These are phyloP conservation scores for Ceratina calcarata DNA, from an alignment of 1,140 invertebrate species.

Conservation along the genomic window DNA sequence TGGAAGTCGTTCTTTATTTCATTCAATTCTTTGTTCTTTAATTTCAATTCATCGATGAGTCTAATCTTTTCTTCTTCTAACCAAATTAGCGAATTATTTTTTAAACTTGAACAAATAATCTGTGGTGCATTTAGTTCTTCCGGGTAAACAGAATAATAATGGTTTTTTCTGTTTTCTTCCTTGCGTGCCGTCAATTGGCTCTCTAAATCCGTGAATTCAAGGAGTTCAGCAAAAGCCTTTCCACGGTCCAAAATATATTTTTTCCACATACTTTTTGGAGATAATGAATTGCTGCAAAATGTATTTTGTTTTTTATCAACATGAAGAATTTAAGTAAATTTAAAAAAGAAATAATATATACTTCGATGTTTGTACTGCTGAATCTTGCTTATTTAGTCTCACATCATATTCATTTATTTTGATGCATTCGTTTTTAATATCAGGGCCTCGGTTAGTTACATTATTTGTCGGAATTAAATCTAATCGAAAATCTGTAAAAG, in stretches of 20 bases:
- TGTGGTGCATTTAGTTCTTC: background rate
- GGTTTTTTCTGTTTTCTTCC: conserved; percentile 36
- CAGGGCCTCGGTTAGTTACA: conserved; percentile 7
- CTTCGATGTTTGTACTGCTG: conserved; percentile 30
- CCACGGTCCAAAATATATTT: conserved; percentile 21
- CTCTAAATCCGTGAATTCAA: conserved; percentile 54
- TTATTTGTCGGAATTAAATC: conserved; percentile 49
- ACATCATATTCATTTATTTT: background rate
- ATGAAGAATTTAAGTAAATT: background rate
- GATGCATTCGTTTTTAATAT: conserved; percentile 18
- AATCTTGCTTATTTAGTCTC: conserved; percentile 20
- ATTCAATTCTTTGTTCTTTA: conserved; percentile 66
- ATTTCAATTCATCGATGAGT: conserved; percentile 59
- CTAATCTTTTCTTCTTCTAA: conserved; percentile 69
- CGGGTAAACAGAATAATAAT: background rate
- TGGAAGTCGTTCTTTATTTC: conserved; percentile 69
- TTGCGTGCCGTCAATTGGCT: conserved; percentile 26
- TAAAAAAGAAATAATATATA: conserved; percentile 22
- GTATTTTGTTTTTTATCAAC: background rate
- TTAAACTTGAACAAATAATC: background rate
- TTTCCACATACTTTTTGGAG: conserved; percentile 26
- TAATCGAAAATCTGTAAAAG: conserved; percentile 65
- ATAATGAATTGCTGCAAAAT: conserved; percentile 10
- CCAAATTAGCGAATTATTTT: conserved; percentile 11
- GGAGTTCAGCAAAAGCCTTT: conserved; percentile 38